Base-by-base conservation (phyloP, 2,113 vertebrate genomes). In the Elephas maximus region DNA sequence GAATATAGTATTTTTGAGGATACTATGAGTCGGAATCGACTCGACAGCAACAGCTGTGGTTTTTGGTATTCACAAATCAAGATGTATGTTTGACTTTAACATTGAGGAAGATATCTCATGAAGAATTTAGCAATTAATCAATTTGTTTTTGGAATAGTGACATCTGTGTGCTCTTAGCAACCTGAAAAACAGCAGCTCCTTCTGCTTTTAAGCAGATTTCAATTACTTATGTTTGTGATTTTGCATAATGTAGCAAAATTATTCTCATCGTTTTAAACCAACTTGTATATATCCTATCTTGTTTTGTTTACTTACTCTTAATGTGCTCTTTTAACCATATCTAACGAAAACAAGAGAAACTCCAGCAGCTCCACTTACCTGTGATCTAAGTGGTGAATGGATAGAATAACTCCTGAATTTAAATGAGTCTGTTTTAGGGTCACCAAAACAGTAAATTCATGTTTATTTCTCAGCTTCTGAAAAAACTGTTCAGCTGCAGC, bases 331-430 rank as follows among this genome's bases (percentile, higher is more conserved):
- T 79, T 69, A 96, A 95, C 62, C 8, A 86, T 3, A 94, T 2
- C 77, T 9, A 91, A 82, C 11, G 33, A 92, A 91, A 92, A 83
- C 44, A 53, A 0, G 8, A 48, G 26, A 81, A 94, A 83, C 60
- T 4, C 30, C 84, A 41, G 60, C 69, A 30, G 85, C 44, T 26
- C 21, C 37, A 91, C 97, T 97, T 97, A 99, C 99, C 99, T 99
- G 97, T 99, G 99, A 97, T 99, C 99, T 96, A 99, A 98, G 87
- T 99, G 99, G 97, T 99, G 99, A 97, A 99, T 98, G 93, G 99
- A 99, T 82, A 99, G 98, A 97, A 99, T 99, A 97, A 99, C 99
- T 92, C 99, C 99, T 23, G 99, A 99, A 99, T 99, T 99, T 97
- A 99, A 99, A 84, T 94, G 99, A 45, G 98, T 98, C 98, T 99